These are phyloP conservation scores for Talpa occidentalis DNA, from an alignment of 2,113 vertebrate genomes.

Conservation along the genomic window DNA sequence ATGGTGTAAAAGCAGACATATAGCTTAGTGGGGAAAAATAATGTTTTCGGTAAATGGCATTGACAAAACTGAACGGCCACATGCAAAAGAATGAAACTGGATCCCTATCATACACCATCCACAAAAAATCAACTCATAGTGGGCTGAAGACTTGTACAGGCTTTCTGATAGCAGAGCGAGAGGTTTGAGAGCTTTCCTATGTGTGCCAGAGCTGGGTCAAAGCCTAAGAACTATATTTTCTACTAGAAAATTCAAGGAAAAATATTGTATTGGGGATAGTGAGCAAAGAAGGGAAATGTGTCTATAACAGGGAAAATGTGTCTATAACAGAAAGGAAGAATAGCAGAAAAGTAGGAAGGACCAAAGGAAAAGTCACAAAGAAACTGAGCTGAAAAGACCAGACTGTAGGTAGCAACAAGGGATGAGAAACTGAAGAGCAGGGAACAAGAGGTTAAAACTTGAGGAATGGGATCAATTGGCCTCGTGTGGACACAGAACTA, in stretches of 20 bases:
- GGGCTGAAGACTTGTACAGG: background rate
- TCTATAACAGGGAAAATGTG: background rate
- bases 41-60: background rate
- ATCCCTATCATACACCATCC: background rate
- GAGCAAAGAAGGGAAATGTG: background rate
- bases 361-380: background rate
- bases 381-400: slow-evolving; percentile 1
- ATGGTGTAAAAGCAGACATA: background rate
- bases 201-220: background rate
- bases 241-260: slow-evolving; percentile 22
- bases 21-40: background rate
- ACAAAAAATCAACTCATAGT: background rate
- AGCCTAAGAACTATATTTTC: background rate
- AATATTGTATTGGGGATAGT: background rate
- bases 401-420: background rate
- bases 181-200: background rate
- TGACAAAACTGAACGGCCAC: background rate
- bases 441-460: background rate
- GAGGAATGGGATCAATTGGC: background rate
- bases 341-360: background rate
- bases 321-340: background rate
- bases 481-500: background rate
- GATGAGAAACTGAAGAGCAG: background rate
- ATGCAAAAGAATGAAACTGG: background rate
- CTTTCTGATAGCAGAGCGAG: background rate